These are phyloP conservation scores for Artemia sinica DNA, from an alignment of 2,888 invertebrate genomes.

Conservation along the genomic window DNA sequence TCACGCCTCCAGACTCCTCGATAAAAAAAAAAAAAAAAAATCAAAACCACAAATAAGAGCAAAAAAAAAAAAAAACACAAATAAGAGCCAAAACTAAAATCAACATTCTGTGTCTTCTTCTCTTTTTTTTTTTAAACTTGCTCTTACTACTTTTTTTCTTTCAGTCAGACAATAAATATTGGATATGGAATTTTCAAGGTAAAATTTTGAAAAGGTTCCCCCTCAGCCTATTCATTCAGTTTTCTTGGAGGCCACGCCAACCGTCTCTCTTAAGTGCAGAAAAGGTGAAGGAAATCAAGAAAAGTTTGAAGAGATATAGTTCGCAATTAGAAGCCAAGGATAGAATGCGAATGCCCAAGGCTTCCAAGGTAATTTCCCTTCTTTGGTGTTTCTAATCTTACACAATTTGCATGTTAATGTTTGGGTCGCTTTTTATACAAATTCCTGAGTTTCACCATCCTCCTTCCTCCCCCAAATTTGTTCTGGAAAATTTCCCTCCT, in stretches of 20 bases:
- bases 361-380: constrained; percentile 49
- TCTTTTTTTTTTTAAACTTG: background rate
- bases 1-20: no score
- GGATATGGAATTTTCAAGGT: constrained; percentile 94
- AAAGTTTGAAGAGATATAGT: constrained; percentile 92
- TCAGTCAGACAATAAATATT: constrained; percentile 58
- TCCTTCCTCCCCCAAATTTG: no score
- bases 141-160: constrained; percentile 20
- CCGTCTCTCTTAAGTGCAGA: constrained; percentile 61
- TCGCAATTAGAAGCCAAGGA: constrained; percentile 92
- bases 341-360: constrained; percentile 71
- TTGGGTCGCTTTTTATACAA: no score
- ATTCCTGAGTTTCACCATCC: no score
- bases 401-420: no score
- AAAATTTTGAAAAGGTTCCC: constrained; percentile 57
- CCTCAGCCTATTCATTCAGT: constrained; percentile 80
- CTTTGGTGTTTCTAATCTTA: background rate
- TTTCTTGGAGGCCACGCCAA: constrained; percentile 89
- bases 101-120: no score
- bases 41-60: no score
- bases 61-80: no score
- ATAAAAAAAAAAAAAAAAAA: no score
- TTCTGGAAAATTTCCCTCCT: no score
- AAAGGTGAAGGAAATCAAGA: constrained; percentile 84
- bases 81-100: no score